These are phyloP conservation scores for chimpanzee (Pan troglodytes) DNA, from an alignment of 2,113 vertebrate genomes.

Conservation along the genomic window DNA sequence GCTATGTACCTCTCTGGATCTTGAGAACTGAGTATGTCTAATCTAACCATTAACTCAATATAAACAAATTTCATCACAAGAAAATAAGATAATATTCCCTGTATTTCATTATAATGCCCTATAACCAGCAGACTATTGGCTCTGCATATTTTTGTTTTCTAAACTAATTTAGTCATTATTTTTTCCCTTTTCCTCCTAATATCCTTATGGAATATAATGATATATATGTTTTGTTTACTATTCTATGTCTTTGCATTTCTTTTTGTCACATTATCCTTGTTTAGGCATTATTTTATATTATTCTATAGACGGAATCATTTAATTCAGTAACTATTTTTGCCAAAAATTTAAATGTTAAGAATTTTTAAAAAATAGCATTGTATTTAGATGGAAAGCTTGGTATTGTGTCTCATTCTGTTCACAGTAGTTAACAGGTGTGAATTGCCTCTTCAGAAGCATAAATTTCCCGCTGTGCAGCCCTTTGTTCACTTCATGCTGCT, in stretches of 20 bases:
- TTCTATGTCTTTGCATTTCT: slow-evolving; percentile 13
- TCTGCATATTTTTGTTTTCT: not conserved
- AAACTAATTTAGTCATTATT: not conserved
- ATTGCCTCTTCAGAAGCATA: slow-evolving; percentile 74
- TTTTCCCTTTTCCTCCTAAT: not conserved
- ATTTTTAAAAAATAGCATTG: slow-evolving; percentile 60
- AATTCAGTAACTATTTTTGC: slow-evolving; percentile 69
- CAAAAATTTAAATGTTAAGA: slow-evolving; percentile 41
- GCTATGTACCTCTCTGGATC: not conserved
- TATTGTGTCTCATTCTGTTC: slow-evolving; percentile 69
- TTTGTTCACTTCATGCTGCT: slow-evolving; percentile 74
- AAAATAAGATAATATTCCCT: not conserved
- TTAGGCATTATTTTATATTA: slow-evolving; percentile 44
- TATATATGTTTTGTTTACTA: not conserved
- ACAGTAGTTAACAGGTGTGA: slow-evolving; percentile 81
- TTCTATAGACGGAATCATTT: slow-evolving; percentile 68
- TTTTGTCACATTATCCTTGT: not conserved
- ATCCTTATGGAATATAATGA: not conserved
- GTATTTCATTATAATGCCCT: not conserved
- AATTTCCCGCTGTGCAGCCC: slow-evolving; percentile 69
- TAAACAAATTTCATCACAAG: not conserved
- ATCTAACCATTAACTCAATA: not conserved
- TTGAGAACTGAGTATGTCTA: not conserved
- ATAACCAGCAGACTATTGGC: not conserved
- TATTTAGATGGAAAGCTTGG: slow-evolving; percentile 62